phyloP scores from a whole-genome alignment of 2,888 invertebrate genomes.

The Lutraria lutraria region DNA sequence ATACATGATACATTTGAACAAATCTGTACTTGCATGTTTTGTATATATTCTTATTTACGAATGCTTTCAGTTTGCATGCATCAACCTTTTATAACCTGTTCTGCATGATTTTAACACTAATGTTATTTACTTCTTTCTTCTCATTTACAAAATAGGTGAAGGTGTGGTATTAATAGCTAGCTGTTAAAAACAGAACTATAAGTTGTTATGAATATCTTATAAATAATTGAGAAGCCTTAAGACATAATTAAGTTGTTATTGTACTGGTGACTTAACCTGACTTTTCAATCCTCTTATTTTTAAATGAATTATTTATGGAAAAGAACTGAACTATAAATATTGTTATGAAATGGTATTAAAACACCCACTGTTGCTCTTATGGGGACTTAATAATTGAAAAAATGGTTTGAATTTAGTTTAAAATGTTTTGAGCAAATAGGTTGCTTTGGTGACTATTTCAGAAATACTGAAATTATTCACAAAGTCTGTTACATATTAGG shows the following conservation, averaged over 20 bases:
- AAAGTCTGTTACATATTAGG: too few relatives aligned
- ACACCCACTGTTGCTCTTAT: not conserved
- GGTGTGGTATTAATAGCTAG: not conserved
- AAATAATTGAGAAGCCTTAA: not conserved
- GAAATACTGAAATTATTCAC: too few relatives aligned
- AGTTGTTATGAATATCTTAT: not conserved
- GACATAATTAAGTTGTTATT: not conserved
- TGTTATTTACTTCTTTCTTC: not conserved
- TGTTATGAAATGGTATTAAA: not conserved
- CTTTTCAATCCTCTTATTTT: constrained; percentile 13
- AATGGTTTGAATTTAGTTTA: not conserved
- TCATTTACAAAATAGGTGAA: not conserved
- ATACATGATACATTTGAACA: not conserved
- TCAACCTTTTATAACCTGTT: not conserved
- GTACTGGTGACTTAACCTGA: not conserved
- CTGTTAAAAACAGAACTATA: not conserved
- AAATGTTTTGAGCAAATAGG: not conserved
- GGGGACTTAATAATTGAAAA: not conserved
- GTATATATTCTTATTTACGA: not conserved
- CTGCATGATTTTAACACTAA: not conserved
- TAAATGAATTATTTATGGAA: not conserved
- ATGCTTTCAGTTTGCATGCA: constrained; percentile 13
- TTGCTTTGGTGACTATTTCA: not conserved
- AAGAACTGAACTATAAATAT: not conserved
- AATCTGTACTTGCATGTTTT: not conserved